A percentile compares a stretch with the other conserved stretches of the same genome.
phyloP scores from a whole-genome alignment of 2,113 vertebrate genomes.

The Pelmatolapia mariae region DNA sequence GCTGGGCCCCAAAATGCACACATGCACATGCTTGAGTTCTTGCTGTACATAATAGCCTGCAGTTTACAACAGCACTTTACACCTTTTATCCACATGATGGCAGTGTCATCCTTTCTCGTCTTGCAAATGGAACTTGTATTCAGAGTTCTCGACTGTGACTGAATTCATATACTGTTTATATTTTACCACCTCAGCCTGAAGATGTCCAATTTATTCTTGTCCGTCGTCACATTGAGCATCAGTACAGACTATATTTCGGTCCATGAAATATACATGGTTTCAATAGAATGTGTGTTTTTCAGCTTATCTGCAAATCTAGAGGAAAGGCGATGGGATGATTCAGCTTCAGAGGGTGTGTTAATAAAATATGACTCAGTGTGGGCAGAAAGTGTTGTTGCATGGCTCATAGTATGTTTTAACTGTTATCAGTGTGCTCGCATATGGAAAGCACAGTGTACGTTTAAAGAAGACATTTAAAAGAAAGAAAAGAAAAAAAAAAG shows the following conservation, averaged over 20 bases:
- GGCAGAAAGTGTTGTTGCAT: constrained; percentile 13
- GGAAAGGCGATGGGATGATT: constrained; percentile 29
- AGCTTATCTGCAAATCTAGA: constrained; percentile 30
- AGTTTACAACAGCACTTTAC: not conserved
- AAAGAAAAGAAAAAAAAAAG: too few species aligned
- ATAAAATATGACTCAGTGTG: constrained; percentile 59
- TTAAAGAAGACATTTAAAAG: not conserved
- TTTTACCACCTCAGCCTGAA: not conserved
- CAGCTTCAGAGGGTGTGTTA: constrained; percentile 47
- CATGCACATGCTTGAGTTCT: not conserved
- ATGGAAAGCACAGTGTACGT: not conserved
- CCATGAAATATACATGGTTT: constrained; percentile 47
- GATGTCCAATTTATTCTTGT: not conserved
- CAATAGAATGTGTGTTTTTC: constrained; percentile 41
- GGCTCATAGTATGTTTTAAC: not conserved
- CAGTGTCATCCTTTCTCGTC: constrained; percentile 52
- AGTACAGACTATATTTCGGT: not conserved
- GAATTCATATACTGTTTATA: not conserved
- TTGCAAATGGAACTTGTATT: not conserved
- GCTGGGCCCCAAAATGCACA: not conserved
- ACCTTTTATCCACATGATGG: constrained; percentile 56
- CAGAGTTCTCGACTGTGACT: not conserved
- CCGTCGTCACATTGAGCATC: not conserved
- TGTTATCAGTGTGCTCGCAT: not conserved
- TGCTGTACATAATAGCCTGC: not conserved